Base-by-base conservation (phyloP, 1,140 invertebrate species). In the Platyscapa corneri region DNA sequence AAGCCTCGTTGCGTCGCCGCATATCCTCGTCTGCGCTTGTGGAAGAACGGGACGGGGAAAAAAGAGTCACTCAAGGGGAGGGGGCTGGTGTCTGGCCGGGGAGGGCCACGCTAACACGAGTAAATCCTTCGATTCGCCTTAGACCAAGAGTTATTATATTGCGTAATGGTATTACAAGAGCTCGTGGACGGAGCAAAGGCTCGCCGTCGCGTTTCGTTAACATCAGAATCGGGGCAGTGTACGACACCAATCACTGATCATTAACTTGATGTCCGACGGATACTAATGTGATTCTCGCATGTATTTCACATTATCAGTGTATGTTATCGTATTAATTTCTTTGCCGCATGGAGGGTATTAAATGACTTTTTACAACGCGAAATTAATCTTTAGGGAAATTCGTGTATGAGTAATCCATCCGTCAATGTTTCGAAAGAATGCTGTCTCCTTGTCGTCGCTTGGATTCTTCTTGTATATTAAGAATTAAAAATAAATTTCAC, bases 101-200 rank as follows among this genome's bases (percentile, higher is more conserved):
- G 32, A 70, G 1, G 14, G 10, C 37, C 20, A 74, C 0, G 16
- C 20, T 42, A 27, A 27, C 18, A 74, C 8, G 72, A 70, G 27
- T 34, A 30, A 83, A 49, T 85, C 20, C 78, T 85, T 75, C 67
- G n/a, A 85, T 60, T 34, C 56, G 53, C 34, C 37, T 84, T 72
- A 30, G 37, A 37, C 60, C 30, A n/a, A 70, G 65, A 84, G 60
- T 85, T 85, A 80, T 85, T 81, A 75, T 81, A 85, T 85, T 80
- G 70, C 77, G 46, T 81, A 81, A 85, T 72, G 53, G 74, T 70
- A 80, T 85, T 85, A 85, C 37, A 30, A 37, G 14, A 7, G 20
- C 18, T 30, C 39, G 30, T 3, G 14, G 37, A 74, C 37, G 20
- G 18, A 30, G 23, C 83, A 79, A 60, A 79, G 60, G 80, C 65